These are phyloP conservation scores for Harmothoe impar DNA, from an alignment of 2,888 invertebrate species.

Conservation along the genomic window DNA sequence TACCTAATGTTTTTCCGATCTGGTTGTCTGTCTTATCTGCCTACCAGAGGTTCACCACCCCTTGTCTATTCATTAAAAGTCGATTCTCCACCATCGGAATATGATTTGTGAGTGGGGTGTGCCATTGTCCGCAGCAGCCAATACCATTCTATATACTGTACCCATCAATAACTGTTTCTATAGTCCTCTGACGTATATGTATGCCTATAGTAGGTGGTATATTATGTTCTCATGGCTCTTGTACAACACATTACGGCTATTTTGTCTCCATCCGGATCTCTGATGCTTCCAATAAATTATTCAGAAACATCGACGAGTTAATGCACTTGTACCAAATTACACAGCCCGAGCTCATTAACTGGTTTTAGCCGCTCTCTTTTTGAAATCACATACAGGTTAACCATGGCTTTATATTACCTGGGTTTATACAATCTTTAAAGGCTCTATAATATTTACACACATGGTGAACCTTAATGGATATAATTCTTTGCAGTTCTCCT, in stretches of 20 bases:
- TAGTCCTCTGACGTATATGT: neutral
- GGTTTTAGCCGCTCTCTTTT: neutral
- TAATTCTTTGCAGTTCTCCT: too few species aligned
- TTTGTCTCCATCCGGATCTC: too few species aligned
- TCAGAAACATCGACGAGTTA: neutral
- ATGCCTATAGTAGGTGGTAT: neutral
- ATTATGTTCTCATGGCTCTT: neutral
- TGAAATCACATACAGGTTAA: neutral
- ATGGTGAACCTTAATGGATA: too few species aligned
- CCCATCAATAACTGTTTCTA: neutral
- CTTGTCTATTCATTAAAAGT: conserved; percentile 3
- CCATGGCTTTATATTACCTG: too few species aligned
- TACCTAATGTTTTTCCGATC: conserved; percentile 9
- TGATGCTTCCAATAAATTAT: neutral
- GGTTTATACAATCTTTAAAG: too few species aligned
- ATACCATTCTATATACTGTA: neutral
- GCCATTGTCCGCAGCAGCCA: neutral
- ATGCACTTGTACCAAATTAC: conserved; percentile 6
- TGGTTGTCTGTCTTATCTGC: neutral
- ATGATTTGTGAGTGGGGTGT: conserved; percentile 5
- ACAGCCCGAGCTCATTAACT: neutral
- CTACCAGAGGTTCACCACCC: neutral
- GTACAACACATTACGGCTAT: too few species aligned
- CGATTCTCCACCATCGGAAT: neutral
- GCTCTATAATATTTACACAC: too few species aligned